Conservation (phyloP, 1,140 invertebrate genomes). For the Physella acuta region DNA sequence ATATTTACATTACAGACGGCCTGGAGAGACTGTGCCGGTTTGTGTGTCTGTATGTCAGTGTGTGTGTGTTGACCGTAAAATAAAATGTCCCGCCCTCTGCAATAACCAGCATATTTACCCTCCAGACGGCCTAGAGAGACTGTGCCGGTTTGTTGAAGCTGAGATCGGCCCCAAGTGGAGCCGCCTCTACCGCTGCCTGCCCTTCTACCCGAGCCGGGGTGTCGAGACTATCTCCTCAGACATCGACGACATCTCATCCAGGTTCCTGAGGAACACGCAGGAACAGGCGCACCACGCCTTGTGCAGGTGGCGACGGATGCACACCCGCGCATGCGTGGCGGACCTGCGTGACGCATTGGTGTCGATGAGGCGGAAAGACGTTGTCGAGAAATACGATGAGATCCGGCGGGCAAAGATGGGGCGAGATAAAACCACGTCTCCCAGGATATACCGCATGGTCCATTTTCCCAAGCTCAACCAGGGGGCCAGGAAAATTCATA, state of each 20-base stretch:
- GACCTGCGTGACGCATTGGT: slow-evolving; percentile 43
- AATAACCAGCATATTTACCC: too few relatives aligned
- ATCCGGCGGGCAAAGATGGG: slow-evolving; percentile 7
- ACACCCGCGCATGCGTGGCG: slow-evolving; percentile 48
- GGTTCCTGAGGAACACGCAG: slow-evolving; percentile 41
- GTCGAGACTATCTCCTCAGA: slow-evolving; percentile 45
- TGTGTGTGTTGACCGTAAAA: too few relatives aligned
- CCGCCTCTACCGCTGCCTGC: slow-evolving; percentile 46
- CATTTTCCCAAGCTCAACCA: slow-evolving; percentile 24
- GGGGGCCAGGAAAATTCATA: neutral
- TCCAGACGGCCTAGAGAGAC: slow-evolving; percentile 46
- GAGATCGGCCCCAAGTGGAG: slow-evolving; percentile 52
- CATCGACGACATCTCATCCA: slow-evolving; percentile 48
- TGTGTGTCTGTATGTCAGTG: too few relatives aligned
- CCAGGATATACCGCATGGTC: slow-evolving; percentile 26
- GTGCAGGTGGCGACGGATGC: slow-evolving; percentile 48
- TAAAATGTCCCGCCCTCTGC: too few relatives aligned
- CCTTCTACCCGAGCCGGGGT: slow-evolving; percentile 51
- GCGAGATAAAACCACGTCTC: neutral
- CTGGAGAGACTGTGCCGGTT: slow-evolving; percentile 41
- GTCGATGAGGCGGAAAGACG: slow-evolving; percentile 42
- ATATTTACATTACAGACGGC: slow-evolving; percentile 49
- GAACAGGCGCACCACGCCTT: slow-evolving; percentile 43
- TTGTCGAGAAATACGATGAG: slow-evolving; percentile 40
- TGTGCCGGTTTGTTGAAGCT: slow-evolving; percentile 35